Evolutionary conservation across 2,797 vertebrate species (phyloP).

Genomic region (Lophius americanus): DNA sequence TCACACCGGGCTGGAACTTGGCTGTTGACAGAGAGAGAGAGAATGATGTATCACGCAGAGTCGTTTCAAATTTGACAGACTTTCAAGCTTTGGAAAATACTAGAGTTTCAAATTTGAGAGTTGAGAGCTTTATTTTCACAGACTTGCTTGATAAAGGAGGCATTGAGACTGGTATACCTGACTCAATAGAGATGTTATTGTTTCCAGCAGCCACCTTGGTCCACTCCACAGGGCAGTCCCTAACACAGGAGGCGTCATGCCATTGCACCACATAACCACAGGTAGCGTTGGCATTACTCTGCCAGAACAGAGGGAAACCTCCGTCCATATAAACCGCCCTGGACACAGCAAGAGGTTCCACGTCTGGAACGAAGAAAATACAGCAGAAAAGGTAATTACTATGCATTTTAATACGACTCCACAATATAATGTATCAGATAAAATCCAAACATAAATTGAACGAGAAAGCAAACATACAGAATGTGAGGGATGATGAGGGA

Average conservation of each 20-base stretch:
- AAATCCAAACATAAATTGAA: too few relatives aligned
- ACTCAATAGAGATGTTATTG: constrained; percentile 62
- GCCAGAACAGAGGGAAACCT: constrained; percentile 76
- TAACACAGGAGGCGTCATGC: constrained; percentile 58
- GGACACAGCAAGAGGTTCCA: constrained; percentile 32
- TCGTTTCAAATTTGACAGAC: background rate
- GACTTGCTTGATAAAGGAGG: background rate
- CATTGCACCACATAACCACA: constrained; percentile 78
- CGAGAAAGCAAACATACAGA: too few relatives aligned
- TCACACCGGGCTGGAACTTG: constrained; percentile 74
- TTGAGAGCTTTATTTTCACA: constrained; percentile 7
- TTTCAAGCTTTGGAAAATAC: background rate
- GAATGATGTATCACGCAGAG: background rate
- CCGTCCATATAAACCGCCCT: constrained; percentile 34
- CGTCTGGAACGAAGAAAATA: constrained; percentile 49
- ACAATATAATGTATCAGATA: too few relatives aligned
- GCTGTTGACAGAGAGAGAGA: constrained; percentile 53
- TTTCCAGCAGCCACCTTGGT: constrained; percentile 59
- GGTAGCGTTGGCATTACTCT: constrained; percentile 52
- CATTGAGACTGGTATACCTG: constrained; percentile 61
- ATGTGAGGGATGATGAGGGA: too few relatives aligned
- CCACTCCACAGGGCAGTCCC: constrained; percentile 76
- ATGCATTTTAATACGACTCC: background rate
- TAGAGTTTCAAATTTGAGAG: background rate
- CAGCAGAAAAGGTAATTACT: background rate